Base-by-base conservation (phyloP, 2,113 vertebrate genomes). In the Hypomesus transpacificus region DNA sequence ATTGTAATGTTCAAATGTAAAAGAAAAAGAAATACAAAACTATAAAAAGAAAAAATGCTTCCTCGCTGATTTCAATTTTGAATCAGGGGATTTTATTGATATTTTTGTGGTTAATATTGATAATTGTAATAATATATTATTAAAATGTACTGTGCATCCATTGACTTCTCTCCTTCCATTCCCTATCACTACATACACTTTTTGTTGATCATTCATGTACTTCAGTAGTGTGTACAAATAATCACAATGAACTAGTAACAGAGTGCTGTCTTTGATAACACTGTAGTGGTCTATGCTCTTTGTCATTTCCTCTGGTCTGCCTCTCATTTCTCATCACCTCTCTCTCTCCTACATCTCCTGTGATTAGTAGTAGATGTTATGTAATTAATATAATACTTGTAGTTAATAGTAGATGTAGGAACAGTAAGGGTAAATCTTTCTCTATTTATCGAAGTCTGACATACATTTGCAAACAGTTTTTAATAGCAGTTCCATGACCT, bases 341-440 rank as follows among this genome's bases (percentile, higher is more conserved):
- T 75, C 79, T 76, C 80, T 89, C 87, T 87, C 82, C 87, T 86
- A 86, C 91, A 85, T 85, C 91, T 93, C 92, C 95, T 94, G 93
- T 94, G 94, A 94, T 93, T 95, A 96, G 93, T 93, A 87, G 92
- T 97, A 96, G 95, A 90, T 94, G 94, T 96, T 95, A 93, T 85
- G 92, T 96, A 95, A 94, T 94, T 95, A 95, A 95, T 93, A 93
- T 95, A 88, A 89, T 96, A 96, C 93, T 92, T 91, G 94, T 97
- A 96, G 95, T 94, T 93, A 93, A 83, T 96, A 90, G 89, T 94
- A 94, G 94, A 96, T 95, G 94, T 96, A 98, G 94, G 94, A 96
- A 94, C 95, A 95, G 95, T 96, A 95, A 94, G 95, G 95, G 93
- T 95, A 96, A 94, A 95, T 94, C 94, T 95, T 96, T 95, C 94